These are phyloP conservation scores for Tapirus terrestris DNA, from an alignment of 2,113 vertebrate species.

Conservation along the genomic window DNA sequence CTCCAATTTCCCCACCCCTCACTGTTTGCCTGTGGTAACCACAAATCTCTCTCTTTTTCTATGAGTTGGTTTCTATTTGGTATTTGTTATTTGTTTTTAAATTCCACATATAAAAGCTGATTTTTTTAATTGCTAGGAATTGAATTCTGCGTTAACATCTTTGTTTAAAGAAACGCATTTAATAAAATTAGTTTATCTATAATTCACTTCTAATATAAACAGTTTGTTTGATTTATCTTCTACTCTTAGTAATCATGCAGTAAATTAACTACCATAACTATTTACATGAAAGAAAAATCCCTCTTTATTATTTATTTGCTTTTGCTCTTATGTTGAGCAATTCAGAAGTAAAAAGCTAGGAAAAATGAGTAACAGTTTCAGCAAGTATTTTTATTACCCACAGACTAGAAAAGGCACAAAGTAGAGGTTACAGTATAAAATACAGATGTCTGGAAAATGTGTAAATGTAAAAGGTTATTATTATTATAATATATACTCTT, in stretches of 20 bases:
- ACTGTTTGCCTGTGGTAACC: not conserved
- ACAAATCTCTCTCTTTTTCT: not conserved
- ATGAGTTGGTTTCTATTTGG: not conserved
- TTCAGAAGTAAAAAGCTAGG: not conserved
- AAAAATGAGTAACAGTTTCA: not conserved
- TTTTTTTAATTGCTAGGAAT: not conserved
- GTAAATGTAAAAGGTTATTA: not conserved
- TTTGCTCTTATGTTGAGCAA: not conserved
- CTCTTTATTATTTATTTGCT: not conserved
- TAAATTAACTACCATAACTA: not conserved
- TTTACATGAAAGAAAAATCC: not conserved
- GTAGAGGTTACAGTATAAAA: not conserved
- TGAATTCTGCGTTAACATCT: not conserved
- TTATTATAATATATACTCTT: not conserved
- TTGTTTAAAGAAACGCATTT: not conserved
- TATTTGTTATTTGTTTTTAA: not conserved
- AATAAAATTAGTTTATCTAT: not conserved
- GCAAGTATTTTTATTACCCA: not conserved
- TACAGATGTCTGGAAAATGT: not conserved
- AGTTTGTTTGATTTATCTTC: not conserved
- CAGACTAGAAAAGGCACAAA: not conserved
- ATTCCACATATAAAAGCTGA: not conserved
- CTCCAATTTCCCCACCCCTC: not conserved
- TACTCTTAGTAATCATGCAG: not conserved
- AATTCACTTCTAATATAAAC: not conserved